Conservation (phyloP, 2,888 invertebrate species). For the Galerucella nymphaeae region DNA sequence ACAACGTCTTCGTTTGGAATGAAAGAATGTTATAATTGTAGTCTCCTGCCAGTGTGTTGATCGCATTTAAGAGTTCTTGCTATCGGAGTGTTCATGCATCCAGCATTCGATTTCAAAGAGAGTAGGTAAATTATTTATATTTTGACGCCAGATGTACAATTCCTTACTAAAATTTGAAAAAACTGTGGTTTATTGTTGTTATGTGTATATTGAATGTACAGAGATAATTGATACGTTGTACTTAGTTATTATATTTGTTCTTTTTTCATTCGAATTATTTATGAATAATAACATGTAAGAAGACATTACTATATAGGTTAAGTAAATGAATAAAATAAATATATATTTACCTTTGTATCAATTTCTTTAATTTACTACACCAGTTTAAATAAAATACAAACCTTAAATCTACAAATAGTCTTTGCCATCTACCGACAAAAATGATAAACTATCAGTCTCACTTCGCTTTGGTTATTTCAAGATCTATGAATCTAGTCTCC, state of each 20-base stretch:
- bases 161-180: slow-evolving; percentile 51
- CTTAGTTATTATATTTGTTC: slow-evolving; percentile 46
- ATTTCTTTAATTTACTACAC: slow-evolving; percentile 17
- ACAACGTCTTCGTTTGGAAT: background rate
- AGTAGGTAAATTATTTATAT: slow-evolving; percentile 53
- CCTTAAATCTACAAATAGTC: background rate
- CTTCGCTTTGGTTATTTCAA: too few species aligned
- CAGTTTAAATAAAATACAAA: background rate
- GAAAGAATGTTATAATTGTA: slow-evolving; percentile 39
- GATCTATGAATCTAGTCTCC: too few species aligned
- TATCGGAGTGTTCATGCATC: slow-evolving; percentile 63
- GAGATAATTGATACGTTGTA: slow-evolving; percentile 45
- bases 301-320: slow-evolving; percentile 52
- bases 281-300: slow-evolving; percentile 52
- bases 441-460: too few species aligned
- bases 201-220: slow-evolving; percentile 51
- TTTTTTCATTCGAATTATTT: slow-evolving; percentile 52
- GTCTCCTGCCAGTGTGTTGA: slow-evolving; percentile 63
- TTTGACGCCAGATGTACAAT: slow-evolving; percentile 59
- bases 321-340: slow-evolving; percentile 55
- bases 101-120: slow-evolving; percentile 54
- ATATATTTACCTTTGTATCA: slow-evolving; percentile 56
- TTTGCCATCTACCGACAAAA: too few species aligned
- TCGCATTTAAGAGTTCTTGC: slow-evolving; percentile 64
- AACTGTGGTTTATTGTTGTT: slow-evolving; percentile 45